A percentile compares a stretch with the other conserved stretches of the same genome.
These are phyloP conservation scores for Sceliomorpha sp. DNA, from an alignment of 2,888 invertebrate species.

Conservation along the genomic window DNA sequence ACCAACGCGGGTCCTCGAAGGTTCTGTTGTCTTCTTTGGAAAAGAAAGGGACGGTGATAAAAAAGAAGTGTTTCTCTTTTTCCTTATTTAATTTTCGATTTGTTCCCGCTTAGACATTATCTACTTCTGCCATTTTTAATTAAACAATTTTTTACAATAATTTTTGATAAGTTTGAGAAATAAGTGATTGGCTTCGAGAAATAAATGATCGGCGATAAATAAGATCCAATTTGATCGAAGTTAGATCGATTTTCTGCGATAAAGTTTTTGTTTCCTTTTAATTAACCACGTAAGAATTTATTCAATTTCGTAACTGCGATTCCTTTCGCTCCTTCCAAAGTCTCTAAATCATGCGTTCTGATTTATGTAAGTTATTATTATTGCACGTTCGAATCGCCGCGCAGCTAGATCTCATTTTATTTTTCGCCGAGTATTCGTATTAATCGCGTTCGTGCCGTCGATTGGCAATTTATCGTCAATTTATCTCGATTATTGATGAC, in stretches of 20 bases:
- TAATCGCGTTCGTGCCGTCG: slow-evolving; percentile 49
- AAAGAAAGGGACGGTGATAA: too few species aligned
- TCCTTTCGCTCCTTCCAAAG: slow-evolving; percentile 9
- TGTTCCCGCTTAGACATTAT: too few species aligned
- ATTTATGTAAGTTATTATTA: slow-evolving; percentile 42
- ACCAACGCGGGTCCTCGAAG: slow-evolving; percentile 44
- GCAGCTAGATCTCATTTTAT: slow-evolving; percentile 31
- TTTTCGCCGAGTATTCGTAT: slow-evolving; percentile 39
- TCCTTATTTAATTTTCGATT: too few species aligned
- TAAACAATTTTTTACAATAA: too few species aligned
- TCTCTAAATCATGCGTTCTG: slow-evolving; percentile 26
- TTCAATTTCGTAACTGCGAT: slow-evolving; percentile 16
- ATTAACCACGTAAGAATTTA: slow-evolving; percentile 28
- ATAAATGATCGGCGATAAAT: too few species aligned
- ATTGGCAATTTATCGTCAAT: slow-evolving; percentile 58
- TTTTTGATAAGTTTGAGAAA: too few species aligned
- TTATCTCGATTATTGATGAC: slow-evolving; percentile 58
- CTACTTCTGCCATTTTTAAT: too few species aligned
- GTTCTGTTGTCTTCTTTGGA: slow-evolving; percentile 50
- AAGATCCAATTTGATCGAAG: too few species aligned
- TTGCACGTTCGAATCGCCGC: slow-evolving; percentile 28
- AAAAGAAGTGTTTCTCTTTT: too few species aligned
- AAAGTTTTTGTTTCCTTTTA: slow-evolving; percentile 1
- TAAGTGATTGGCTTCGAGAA: too few species aligned
- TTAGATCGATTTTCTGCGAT: not conserved